Percentiles rank a stretch among this genome's conserved stretches.
Evolutionary conservation across 2,888 invertebrate genomes (phyloP).

Genomic region (Limenitis camilla): DNA sequence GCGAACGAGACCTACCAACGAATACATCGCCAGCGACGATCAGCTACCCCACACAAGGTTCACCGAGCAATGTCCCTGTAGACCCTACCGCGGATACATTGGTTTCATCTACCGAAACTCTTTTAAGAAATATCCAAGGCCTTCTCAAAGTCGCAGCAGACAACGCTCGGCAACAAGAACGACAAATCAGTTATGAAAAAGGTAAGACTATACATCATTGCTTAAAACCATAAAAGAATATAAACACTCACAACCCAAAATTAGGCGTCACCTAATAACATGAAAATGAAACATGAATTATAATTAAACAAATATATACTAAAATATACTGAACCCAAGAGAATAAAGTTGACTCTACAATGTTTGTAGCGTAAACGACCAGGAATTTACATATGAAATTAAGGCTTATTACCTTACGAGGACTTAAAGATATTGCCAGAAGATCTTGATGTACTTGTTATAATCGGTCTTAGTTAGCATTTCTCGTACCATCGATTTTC

Average conservation of each 20-base stretch:
- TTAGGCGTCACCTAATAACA: background rate
- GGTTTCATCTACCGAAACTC: conserved; percentile 92
- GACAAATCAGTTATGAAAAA: conserved; percentile 97
- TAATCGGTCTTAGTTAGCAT: conserved; percentile 60
- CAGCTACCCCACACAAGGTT: conserved; percentile 85
- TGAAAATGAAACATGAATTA: background rate
- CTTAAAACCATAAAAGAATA: background rate
- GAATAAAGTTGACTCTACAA: conserved; percentile 7
- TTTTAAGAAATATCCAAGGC: conserved; percentile 96
- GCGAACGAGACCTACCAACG: conserved; percentile 79
- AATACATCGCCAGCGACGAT: conserved; percentile 80
- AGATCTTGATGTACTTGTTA: conserved; percentile 56
- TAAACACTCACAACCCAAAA: too few relatives aligned
- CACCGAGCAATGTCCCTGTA: conserved; percentile 61
- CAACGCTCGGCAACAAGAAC: conserved; percentile 95
- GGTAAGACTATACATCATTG: conserved; percentile 73
- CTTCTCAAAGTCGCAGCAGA: conserved; percentile 97
- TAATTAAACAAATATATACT: background rate
- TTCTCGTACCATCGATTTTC: conserved; percentile 51
- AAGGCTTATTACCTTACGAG: conserved; percentile 43
- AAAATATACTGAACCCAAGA: background rate
- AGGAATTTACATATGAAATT: conserved; percentile 57
- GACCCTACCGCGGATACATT: conserved; percentile 69
- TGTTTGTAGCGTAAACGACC: conserved; percentile 28
- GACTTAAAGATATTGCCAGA: conserved; percentile 18